These are phyloP conservation scores for Strigops habroptila DNA, from an alignment of 2,113 vertebrate genomes.

Conservation along the genomic window DNA sequence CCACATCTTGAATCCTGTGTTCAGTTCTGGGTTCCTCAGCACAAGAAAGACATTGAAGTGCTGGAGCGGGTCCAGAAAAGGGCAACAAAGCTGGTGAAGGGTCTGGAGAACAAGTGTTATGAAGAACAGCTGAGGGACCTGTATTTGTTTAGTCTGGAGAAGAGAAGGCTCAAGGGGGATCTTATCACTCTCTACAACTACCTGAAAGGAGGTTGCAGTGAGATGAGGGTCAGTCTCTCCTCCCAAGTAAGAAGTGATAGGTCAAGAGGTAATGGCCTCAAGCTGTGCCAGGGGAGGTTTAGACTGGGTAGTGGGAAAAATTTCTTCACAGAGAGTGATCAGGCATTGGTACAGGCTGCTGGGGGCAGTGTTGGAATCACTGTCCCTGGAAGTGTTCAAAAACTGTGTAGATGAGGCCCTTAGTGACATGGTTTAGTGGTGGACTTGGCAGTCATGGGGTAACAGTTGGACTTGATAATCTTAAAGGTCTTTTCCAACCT, in stretches of 20 bases:
- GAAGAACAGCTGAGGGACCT: too few relatives aligned
- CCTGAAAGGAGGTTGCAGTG: too few relatives aligned
- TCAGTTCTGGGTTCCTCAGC: neutral
- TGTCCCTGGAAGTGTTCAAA: neutral
- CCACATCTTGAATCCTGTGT: accelerated
- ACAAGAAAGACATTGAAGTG: neutral
- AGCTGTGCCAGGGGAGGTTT: too few relatives aligned
- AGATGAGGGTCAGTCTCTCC: too few relatives aligned
- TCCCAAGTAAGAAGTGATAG: too few relatives aligned
- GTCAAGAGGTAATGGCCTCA: too few relatives aligned
- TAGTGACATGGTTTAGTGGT: neutral
- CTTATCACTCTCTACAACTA: too few relatives aligned
- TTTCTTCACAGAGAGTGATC: neutral
- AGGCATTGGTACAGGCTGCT: neutral
- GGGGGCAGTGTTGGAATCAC: neutral
- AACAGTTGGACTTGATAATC: neutral
- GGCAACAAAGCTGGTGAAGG: neutral
- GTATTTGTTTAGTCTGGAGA: too few relatives aligned
- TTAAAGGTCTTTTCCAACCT: neutral
- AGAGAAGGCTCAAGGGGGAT: too few relatives aligned
- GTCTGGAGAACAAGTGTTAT: neutral
- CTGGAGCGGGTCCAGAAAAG: neutral
- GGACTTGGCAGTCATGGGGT: neutral
- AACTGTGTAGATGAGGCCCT: neutral
- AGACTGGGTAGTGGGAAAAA: too few relatives aligned